Evolutionary conservation across 2,797 vertebrate genomes (phyloP).

Genomic region (Pithecia hirsuta): DNA sequence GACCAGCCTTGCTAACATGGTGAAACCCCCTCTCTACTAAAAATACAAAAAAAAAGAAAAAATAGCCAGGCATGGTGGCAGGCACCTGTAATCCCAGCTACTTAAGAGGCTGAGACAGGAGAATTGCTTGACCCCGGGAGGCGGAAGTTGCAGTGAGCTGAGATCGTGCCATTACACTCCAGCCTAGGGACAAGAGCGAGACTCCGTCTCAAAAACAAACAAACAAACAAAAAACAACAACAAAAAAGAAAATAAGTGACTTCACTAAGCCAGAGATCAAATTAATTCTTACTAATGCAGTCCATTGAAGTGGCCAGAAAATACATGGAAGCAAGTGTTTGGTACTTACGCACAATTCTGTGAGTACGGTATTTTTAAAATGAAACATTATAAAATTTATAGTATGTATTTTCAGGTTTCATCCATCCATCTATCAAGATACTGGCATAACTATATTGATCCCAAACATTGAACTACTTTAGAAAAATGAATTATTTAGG

Average conservation of each 20-base stretch:
- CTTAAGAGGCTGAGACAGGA: not conserved
- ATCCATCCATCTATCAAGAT: not conserved
- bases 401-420: not conserved
- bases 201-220: not conserved
- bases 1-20: not conserved
- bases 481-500: not conserved
- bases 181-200: not conserved
- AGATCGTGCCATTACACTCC: not conserved
- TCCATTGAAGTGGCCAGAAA: not conserved
- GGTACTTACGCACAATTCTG: fast-evolving
- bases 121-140: not conserved
- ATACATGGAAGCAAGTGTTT: not conserved
- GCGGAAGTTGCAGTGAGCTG: not conserved
- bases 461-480: not conserved
- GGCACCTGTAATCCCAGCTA: not conserved
- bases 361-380: not conserved
- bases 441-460: not conserved
- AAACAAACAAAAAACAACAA: not conserved
- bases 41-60: not conserved
- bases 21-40: not conserved
- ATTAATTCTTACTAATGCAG: not conserved
- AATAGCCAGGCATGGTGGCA: not conserved
- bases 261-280: not conserved
- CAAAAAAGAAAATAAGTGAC: not conserved
- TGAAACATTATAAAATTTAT: not conserved